Base-by-base conservation (phyloP, 2,797 vertebrate genomes). In the Lepus oiostolus region DNA sequence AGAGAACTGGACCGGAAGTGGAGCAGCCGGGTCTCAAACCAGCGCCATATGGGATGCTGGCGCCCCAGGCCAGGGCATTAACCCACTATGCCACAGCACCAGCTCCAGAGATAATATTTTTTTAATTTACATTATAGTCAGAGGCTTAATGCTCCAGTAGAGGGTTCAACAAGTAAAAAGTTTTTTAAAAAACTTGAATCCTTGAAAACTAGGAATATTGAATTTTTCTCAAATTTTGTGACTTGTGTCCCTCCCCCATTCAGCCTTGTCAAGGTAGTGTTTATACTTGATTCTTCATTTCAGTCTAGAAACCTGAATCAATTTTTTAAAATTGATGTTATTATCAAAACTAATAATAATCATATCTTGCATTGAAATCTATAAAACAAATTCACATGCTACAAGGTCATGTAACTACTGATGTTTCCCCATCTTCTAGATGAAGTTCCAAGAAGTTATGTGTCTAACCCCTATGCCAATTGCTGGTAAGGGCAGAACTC, bases 211-310 rank as follows among this genome's bases (percentile, higher is more conserved):
- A 52, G 16, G 35, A 62, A 80, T 68, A 38, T 71, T 38, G 62
- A 54, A 6, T 60, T 88, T 95, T 94, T 70, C 77, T 87, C 72
- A 47, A 42, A 62, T 24, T 87, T 95, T 32, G 11, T 22, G 14
- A 93, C 42, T 52, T 86, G 54, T 58, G 54, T 58, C 54, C 19
- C 17, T 58, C 54, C 13, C 54, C 54, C 54, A 4, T 5, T 21
- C 54, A 58, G 54, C 54, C 54, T 58, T 58, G 54, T 16, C 19
- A 58, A 58, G 42, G 54, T 58, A 58, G 54, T 58, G 19, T 16
- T 58, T 21, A 58, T 38, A 32, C 32, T 91, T 90, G 21, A 22
- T 85, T 80, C n/a, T 94, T 79, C 65, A 35, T 84, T 68, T 93
- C 38, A 72, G 17, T 71, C 63, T 77, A 72, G 77, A 88, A 91